Percentiles rank a stretch among this genome's conserved stretches.
These are phyloP conservation scores for Heliconius hewitsoni DNA, from an alignment of 1,140 invertebrate species.

Conservation along the genomic window DNA sequence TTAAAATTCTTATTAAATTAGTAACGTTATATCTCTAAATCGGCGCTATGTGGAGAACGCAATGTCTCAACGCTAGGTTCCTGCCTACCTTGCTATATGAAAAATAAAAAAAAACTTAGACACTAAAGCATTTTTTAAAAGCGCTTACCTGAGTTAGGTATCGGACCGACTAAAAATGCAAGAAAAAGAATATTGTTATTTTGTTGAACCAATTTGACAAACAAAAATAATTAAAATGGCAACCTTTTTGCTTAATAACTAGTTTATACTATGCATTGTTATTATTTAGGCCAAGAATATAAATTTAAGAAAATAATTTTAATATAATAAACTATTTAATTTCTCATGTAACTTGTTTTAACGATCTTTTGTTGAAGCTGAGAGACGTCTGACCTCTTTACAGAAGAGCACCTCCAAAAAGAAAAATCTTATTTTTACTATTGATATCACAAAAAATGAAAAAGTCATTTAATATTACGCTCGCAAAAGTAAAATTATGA, in stretches of 20 bases:
- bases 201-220: neutral
- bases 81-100: neutral
- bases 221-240: neutral
- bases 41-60: neutral
- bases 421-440: too few relatives aligned
- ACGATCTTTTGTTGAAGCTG: too few relatives aligned
- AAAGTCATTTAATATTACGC: too few relatives aligned
- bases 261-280: neutral
- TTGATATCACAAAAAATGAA: too few relatives aligned
- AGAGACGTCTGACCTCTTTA: too few relatives aligned
- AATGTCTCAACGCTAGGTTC: neutral
- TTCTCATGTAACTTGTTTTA: too few relatives aligned
- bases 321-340: too few relatives aligned
- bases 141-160: conserved; percentile 1
- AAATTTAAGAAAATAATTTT: too few relatives aligned
- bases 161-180: conserved; percentile 13
- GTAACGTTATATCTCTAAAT: neutral
- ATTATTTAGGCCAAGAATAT: too few relatives aligned
- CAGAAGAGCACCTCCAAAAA: too few relatives aligned
- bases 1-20: neutral
- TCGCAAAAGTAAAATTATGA: too few relatives aligned
- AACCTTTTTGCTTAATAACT: neutral
- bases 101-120: neutral
- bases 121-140: neutral
- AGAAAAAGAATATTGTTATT: conserved; percentile 6